Conservation (phyloP, 1,140 invertebrate species). For the Oncopeltus fasciatus region DNA sequence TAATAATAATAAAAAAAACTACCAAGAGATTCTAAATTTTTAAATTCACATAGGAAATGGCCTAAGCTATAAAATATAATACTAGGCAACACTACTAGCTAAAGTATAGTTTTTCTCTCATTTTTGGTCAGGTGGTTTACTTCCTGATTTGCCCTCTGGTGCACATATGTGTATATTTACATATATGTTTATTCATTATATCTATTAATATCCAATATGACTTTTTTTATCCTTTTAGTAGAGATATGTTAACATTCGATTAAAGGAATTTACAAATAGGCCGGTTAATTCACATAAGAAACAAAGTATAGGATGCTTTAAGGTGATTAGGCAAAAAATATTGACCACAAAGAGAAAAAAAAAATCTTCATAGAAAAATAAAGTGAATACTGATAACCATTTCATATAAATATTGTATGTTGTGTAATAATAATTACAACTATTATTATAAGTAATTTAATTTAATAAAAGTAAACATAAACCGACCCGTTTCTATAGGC, state of each 20-base stretch:
- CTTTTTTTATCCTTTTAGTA: background rate
- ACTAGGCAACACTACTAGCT: conserved; percentile 8
- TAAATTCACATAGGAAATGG: background rate
- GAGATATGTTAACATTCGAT: conserved; percentile 7
- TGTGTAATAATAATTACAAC: conserved; percentile 2
- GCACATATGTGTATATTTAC: no score
- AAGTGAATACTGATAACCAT: conserved; percentile 7
- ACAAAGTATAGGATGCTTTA: background rate
- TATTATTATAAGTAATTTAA: background rate
- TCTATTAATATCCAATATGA: background rate
- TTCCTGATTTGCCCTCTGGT: background rate
- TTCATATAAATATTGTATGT: conserved; percentile 5
- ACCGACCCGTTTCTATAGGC: background rate
- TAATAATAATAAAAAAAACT: background rate
- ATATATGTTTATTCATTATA: background rate
- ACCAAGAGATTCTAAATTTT: conserved; percentile 5
- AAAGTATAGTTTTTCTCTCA: conserved; percentile 2
- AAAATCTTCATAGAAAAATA: conserved; percentile 1
- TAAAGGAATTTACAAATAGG: background rate
- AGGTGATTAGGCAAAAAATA: background rate
- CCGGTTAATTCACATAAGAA: background rate
- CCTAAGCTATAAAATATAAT: conserved; percentile 8
- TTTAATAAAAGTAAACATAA: conserved; percentile 2
- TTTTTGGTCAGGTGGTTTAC: conserved; percentile 2
- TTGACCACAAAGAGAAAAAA: background rate